Conservation (phyloP, 2,113 vertebrate genomes). For the Dasyurus viverrinus region DNA sequence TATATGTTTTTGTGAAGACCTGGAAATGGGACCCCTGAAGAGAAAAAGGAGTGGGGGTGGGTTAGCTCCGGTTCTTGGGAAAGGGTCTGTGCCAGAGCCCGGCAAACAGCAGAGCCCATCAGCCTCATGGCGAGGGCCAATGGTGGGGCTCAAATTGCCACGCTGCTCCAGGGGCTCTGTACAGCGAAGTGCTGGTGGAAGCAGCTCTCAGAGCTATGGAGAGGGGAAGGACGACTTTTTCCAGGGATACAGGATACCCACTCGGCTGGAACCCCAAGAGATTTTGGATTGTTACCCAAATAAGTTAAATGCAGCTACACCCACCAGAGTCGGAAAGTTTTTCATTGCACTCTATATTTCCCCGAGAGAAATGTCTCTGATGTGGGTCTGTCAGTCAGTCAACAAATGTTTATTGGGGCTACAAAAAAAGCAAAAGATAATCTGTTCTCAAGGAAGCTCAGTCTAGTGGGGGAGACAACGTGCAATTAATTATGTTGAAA, state of each 20-base stretch:
- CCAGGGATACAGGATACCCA: not conserved
- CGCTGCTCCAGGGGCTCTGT: not conserved
- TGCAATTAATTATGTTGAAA: not conserved
- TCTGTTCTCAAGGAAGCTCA: not conserved
- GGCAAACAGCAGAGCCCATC: not conserved
- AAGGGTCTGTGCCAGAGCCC: not conserved
- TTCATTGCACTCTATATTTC: not conserved
- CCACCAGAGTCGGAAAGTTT: not conserved
- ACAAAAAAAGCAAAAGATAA: not conserved
- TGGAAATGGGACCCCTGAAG: not conserved
- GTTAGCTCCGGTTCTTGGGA: not conserved
- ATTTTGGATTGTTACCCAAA: not conserved
- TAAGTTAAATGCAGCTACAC: not conserved
- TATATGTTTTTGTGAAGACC: not conserved
- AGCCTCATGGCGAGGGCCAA: not conserved
- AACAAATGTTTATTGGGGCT: not conserved
- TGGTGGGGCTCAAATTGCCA: not conserved
- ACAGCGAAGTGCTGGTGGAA: not conserved
- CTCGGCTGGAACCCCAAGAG: not conserved
- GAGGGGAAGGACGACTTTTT: not conserved
- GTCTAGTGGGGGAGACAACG: not conserved
- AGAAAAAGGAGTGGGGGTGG: not conserved
- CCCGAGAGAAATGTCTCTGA: not conserved
- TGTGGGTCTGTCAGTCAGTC: not conserved
- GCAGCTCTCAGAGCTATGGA: not conserved